These are phyloP conservation scores for Acleris literana DNA, from an alignment of 2,888 invertebrate genomes.

Conservation along the genomic window DNA sequence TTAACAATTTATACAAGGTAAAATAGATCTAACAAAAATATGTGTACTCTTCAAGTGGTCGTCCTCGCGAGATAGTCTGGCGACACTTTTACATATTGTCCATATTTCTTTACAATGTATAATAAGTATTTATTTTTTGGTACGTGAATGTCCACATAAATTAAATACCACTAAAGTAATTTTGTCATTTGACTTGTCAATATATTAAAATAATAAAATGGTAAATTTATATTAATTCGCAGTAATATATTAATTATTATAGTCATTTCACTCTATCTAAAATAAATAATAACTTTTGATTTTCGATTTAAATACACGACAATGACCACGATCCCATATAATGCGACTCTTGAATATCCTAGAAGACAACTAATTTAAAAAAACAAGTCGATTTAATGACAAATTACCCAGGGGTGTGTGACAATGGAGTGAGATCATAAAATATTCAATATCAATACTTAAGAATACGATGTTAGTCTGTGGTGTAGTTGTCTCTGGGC, in stretches of 20 bases:
- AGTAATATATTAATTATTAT: conserved; percentile 37
- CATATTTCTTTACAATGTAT: conserved; percentile 51
- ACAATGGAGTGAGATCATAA: conserved; percentile 81
- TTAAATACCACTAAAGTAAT: conserved; percentile 63
- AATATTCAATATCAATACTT: conserved; percentile 80
- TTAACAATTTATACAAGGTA: conserved; percentile 71
- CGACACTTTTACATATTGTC: conserved; percentile 58
- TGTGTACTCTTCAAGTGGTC: conserved; percentile 60
- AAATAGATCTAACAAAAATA: conserved; percentile 76
- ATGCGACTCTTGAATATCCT: conserved; percentile 15
- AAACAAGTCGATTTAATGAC: conserved; percentile 49
- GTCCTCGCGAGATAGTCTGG: conserved; percentile 49
- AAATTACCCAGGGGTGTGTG: conserved; percentile 69
- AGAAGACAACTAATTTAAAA: conserved; percentile 29
- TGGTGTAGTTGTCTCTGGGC: conserved; percentile 18
- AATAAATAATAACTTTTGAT: conserved; percentile 35
- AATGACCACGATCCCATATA: conserved; percentile 31
- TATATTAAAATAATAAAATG: conserved; percentile 40
- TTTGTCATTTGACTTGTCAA: conserved; percentile 53
- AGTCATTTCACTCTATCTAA: conserved; percentile 37
- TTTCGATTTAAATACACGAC: conserved; percentile 25
- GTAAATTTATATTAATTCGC: conserved; percentile 34
- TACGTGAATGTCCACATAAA: conserved; percentile 71
- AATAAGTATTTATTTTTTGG: conserved; percentile 66
- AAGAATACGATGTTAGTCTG: conserved; percentile 66